Base-by-base conservation (phyloP, 2,888 invertebrate genomes). In the Leptinotarsa juncta region DNA sequence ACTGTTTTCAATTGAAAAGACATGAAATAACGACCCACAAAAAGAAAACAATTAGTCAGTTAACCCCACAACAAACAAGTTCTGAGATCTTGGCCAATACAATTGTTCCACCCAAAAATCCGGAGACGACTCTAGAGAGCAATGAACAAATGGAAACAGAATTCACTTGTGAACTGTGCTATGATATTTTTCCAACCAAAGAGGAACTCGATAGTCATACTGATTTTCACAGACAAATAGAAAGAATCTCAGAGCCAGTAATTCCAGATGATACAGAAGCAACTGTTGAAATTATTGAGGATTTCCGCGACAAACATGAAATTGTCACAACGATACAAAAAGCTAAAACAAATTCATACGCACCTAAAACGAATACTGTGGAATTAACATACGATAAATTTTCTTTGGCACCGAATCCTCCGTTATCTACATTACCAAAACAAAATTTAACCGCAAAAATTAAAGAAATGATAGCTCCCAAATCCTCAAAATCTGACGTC, bases 141-240 rank as follows among this genome's bases (percentile, higher is more conserved):
- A 42, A 7, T n/a, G 62, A 62, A 42, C 62, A 55, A 12, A 50
- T 16, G n/a, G 78, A 76, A 65, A 68, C n/a, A 14, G 26, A 70
- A 87, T 68, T 89, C 88, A 78, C 79, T 23, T 83, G 83, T 55
- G 80, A 82, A n/a, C 73, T 81, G 5, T 85, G 85, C 71, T 84
- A 83, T 32, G 83, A 84, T 60, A 78, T 80, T 53, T 85, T 84
- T 72, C 73, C 77, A 18, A 73, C 80, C 5, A 74, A 80, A 71
- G 80, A 81, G 51, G 80, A 82, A 48, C 67, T 85, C 32, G 73
- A 73, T 3, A 76, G 66, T 18, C 85, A 85, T 67, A 81, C 80
- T 65, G 76, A 79, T 55, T 76, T 81, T 10, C 80, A 82, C 32
- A 77, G 77, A 73, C 70, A 79, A 51, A 48, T 80, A 18, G 78